Evolutionary conservation across 1,140 invertebrate genomes (phyloP).

Genomic region (Drosophila littoralis): DNA sequence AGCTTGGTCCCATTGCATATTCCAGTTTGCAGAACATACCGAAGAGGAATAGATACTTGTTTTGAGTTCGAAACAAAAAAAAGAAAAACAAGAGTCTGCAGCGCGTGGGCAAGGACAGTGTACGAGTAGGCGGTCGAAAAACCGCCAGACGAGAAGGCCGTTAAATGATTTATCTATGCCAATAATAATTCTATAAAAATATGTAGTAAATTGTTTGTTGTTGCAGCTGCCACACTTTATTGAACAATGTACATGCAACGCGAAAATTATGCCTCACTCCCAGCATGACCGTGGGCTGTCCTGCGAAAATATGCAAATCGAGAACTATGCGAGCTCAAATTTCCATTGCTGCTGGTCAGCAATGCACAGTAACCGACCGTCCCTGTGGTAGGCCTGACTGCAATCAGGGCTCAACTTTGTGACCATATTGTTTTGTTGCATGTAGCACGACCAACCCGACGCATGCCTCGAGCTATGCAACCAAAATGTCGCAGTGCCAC

Average conservation of each 20-base stretch:
- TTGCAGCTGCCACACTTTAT: conserved; percentile 17
- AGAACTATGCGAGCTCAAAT: conserved; percentile 29
- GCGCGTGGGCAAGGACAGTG: neutral
- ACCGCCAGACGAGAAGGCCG: neutral
- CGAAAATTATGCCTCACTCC: conserved; percentile 5
- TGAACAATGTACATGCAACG: conserved; percentile 29
- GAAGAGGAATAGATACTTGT: too few species aligned
- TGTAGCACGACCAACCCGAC: conserved; percentile 9
- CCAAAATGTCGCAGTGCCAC: conserved; percentile 34
- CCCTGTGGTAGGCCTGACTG: neutral
- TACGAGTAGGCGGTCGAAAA: neutral
- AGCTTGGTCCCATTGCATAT: too few species aligned
- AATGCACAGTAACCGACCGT: neutral
- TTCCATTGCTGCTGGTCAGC: conserved; percentile 18
- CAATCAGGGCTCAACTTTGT: conserved; percentile 18
- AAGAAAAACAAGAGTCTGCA: too few species aligned
- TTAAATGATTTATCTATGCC: conserved; percentile 48
- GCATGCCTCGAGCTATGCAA: conserved; percentile 51
- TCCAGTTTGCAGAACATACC: too few species aligned
- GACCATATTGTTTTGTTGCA: conserved; percentile 23
- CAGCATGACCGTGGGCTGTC: neutral
- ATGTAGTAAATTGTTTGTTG: conserved; percentile 55
- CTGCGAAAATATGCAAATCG: conserved; percentile 39
- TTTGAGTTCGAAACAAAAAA: too few species aligned
- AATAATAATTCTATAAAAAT: conserved; percentile 60